These are phyloP conservation scores for Masticophis lateralis DNA, from an alignment of 2,797 vertebrate genomes.

Conservation along the genomic window DNA sequence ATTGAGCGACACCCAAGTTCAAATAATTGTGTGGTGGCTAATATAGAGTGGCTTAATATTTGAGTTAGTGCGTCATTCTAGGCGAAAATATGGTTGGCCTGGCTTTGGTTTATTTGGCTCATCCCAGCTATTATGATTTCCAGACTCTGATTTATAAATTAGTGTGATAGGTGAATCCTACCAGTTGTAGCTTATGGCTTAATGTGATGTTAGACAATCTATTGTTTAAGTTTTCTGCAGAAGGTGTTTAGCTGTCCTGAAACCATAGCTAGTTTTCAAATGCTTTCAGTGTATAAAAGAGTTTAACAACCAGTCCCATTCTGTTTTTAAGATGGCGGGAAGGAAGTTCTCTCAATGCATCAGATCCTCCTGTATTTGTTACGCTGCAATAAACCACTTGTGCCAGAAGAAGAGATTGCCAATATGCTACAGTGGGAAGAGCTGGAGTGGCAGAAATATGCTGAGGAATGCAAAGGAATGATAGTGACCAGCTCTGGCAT, in stretches of 20 bases:
- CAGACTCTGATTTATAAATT: neutral
- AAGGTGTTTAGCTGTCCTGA: constrained; percentile 36
- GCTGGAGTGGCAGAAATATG: constrained; percentile 97
- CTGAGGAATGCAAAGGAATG: constrained; percentile 99
- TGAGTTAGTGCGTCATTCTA: neutral
- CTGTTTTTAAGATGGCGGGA: constrained; percentile 86
- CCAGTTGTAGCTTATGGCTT: neutral
- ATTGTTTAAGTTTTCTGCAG: constrained; percentile 25
- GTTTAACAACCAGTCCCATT: constrained; percentile 20
- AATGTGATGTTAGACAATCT: neutral
- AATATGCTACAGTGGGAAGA: constrained; percentile 99
- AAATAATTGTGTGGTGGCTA: neutral
- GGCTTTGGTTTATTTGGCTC: neutral
- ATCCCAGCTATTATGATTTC: neutral
- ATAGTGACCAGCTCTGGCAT: constrained; percentile 97
- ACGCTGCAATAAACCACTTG: constrained; percentile 89
- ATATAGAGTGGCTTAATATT: neutral
- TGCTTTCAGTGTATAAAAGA: neutral
- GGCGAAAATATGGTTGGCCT: neutral
- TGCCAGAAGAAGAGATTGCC: constrained; percentile 95
- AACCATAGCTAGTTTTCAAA: neutral
- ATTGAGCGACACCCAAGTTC: neutral
- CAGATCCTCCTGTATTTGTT: constrained; percentile 95
- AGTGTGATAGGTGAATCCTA: neutral
- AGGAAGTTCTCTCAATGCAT: constrained; percentile 98